Base-by-base conservation (phyloP, 2,888 invertebrate species). In the Blomia tropicalis region DNA sequence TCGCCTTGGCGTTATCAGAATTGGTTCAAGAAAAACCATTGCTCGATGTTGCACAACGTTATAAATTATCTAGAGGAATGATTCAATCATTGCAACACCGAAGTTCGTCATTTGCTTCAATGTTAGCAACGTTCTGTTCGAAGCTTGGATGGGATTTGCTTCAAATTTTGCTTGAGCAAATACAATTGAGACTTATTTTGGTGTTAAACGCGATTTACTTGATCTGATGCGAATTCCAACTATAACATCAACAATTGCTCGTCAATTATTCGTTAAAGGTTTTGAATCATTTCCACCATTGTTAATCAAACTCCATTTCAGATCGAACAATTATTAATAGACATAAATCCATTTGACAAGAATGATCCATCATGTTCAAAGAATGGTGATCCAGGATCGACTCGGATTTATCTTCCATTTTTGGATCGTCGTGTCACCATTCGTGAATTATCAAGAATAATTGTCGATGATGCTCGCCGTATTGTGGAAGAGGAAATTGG, bases 151-250 rank as follows among this genome's bases (percentile, higher is more conserved):
- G 96, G 95, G 81, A 81, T 67, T 87, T 85, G 72, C 79, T 98
- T 70, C 87, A 92, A 73, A 77, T 90, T 67, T 77, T 98, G 43
- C 80, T 98, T 44, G 82, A 85, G 0, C 89, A 93, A 75, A 95
- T 98, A 74, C 91, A 95, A 76, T 84, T 86, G 70, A 82, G 96
- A 22, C 78, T 98, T 88, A 88, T 70, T 95, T 96, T 74, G 96
- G 95, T 14, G 84, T 96, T 53, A 85, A 88, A 71, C 80, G 85
- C 25, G 95, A 98, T 72, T 77, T 98, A 43, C 79, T 93, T 66
- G 95, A 96, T 72, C 77, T 98, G 61, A 85, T 92, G 79, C 81
- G 85, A 68, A 75, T 96, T 44, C 80, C 87, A 0, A 79, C 84
- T 67, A 74, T 96, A 60, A 90, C 87, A 73, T 87, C 86, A 0